Conservation (phyloP, 2,888 invertebrate genomes). For the Drosophila pegasa region DNA sequence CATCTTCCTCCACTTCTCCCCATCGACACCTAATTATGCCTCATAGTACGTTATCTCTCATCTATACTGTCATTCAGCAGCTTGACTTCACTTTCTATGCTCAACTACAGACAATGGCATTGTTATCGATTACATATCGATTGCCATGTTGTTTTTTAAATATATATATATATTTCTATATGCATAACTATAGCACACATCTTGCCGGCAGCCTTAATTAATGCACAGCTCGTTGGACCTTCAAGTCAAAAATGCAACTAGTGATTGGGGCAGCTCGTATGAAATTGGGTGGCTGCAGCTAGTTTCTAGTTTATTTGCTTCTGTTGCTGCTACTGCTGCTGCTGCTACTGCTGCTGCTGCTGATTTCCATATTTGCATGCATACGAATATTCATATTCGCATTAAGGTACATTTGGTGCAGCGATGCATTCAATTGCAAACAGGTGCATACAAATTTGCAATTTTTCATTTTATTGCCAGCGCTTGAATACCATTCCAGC, state of each 20-base stretch:
- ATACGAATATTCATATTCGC: constrained; percentile 48
- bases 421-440: constrained; percentile 54
- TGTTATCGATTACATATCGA: constrained; percentile 11
- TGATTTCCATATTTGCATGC: constrained; percentile 47
- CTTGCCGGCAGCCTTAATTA: constrained; percentile 28
- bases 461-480: constrained; percentile 41
- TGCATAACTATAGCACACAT: not conserved
- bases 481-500: constrained; percentile 3
- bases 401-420: constrained; percentile 43
- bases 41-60: not conserved
- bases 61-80: not conserved
- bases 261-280: not conserved
- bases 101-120: not conserved
- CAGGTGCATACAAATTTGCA: constrained; percentile 42
- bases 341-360: constrained; percentile 8
- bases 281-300: not conserved
- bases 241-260: constrained; percentile 11
- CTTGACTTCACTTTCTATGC: not conserved
- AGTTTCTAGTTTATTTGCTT: constrained; percentile 11
- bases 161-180: not conserved
- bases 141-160: not conserved
- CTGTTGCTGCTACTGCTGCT: not conserved
- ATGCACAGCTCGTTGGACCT: constrained; percentile 14
- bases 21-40: not conserved
- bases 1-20: not conserved